Evolutionary conservation across 2,888 invertebrate species (phyloP), one percentile per base, ranked within the genome.

Genomic region (Drosophila recens): DNA sequence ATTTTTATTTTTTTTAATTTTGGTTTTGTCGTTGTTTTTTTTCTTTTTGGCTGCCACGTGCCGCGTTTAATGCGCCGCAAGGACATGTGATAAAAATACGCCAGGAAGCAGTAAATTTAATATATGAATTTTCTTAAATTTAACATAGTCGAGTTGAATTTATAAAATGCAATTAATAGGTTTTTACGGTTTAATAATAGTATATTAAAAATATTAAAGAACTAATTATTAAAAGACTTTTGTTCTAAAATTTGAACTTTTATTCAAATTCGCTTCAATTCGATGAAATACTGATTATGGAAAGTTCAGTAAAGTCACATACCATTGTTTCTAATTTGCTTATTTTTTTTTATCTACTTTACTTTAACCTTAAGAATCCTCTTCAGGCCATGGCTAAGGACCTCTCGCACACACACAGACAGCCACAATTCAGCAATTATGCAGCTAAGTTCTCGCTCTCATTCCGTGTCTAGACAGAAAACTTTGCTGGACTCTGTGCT

Each of bases 61-160:
- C 58, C 63, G 38, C 53, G 34, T 48, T 68, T 42, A 51, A 66
- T 67, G 48, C 45, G 67, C 63, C 73, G 67, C 74, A 75, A 54
- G 53, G 42, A 74, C 34, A 43, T 58, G 48, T 49, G 61, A 46
- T 42, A 51, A 36, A 67, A 56, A 38, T 46, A 57, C 51, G 58
- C 38, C 61, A 53, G 13, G 45, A 23, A 17, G 33, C 4, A 36
- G 20, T 1, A 33, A 48, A 20, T 64, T 45, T 51, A 54, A 58
- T 45, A 20, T 51, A 17, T n/a, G 27, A 5, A 15, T 17, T 17
- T 30, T 15, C 11, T 33, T 13, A 6, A n/a, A 34, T 9, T 33
- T 13, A 33, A 20, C 3, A 38, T 1, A n/a, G 5, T 34, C 17
- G 1, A 42, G 10, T 17, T 42, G 3, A 17, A 17, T 17, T 42